phyloP scores from a whole-genome alignment of 2,113 vertebrate genomes.

The Gnathonemus echidnorhynchus region DNA sequence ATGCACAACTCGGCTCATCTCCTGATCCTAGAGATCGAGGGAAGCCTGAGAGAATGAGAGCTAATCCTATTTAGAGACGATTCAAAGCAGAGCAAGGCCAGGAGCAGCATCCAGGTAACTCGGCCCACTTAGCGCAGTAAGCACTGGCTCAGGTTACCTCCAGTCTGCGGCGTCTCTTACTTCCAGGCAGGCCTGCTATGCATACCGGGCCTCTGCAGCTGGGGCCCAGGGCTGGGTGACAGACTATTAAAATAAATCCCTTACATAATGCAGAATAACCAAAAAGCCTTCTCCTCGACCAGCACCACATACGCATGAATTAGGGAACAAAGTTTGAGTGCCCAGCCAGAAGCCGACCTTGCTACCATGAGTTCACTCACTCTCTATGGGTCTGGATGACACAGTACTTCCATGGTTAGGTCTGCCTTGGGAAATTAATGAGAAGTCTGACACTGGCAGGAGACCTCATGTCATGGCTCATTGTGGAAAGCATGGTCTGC shows the following conservation, averaged over 20 bases:
- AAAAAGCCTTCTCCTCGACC: background rate
- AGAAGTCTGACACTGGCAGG: background rate
- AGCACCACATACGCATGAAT: background rate
- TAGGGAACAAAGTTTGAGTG: background rate
- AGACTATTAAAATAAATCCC: background rate
- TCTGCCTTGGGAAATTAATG: background rate
- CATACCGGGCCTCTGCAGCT: too few relatives aligned
- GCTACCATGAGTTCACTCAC: background rate
- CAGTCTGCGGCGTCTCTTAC: background rate
- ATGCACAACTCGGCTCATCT: constrained; percentile 5
- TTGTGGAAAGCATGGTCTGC: background rate
- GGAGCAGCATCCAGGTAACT: background rate
- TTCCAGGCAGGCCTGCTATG: background rate
- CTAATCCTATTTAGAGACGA: background rate
- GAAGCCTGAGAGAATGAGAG: background rate
- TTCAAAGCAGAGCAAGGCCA: background rate
- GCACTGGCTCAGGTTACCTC: background rate
- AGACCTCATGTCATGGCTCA: background rate
- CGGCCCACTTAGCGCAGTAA: background rate
- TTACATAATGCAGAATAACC: background rate
- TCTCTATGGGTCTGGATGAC: background rate
- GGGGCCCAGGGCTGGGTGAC: background rate
- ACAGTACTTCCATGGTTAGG: background rate
- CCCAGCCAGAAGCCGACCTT: background rate
- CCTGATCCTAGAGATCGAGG: constrained; percentile 4